Evolutionary conservation across 2,113 vertebrate genomes (phyloP).

Genomic region (Pteronura brasiliensis): DNA sequence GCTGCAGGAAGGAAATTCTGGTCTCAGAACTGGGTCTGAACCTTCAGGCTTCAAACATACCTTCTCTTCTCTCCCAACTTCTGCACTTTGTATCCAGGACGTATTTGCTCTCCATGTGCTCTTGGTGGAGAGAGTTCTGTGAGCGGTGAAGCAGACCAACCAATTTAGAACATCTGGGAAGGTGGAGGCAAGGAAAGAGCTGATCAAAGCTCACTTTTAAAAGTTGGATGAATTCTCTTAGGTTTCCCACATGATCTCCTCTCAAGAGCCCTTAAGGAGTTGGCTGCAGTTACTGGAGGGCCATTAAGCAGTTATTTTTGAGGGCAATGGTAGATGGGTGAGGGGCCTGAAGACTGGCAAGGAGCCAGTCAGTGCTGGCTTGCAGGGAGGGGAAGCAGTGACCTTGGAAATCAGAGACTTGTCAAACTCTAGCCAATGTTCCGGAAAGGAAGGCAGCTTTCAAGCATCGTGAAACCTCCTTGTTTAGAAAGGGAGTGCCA

Average conservation of each 20-base stretch:
- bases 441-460: constrained; percentile 24
- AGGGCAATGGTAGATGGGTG: constrained; percentile 54
- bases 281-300: constrained; percentile 54
- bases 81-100: background rate
- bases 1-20: constrained; percentile 34
- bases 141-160: background rate
- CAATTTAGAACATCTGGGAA: background rate
- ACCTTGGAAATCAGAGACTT: constrained; percentile 65
- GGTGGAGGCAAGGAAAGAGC: background rate
- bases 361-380: constrained; percentile 22
- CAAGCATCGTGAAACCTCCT: background rate
- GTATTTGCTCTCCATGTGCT: background rate
- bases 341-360: constrained; percentile 50
- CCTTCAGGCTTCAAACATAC: constrained; percentile 1
- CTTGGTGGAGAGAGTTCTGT: background rate
- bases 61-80: background rate
- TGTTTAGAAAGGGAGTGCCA: background rate
- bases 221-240: constrained; percentile 52
- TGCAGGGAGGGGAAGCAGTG: constrained; percentile 25
- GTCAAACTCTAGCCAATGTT: constrained; percentile 23
- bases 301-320: constrained; percentile 75
- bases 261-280: constrained; percentile 50
- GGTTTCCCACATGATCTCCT: constrained; percentile 56
- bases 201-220: constrained; percentile 46
- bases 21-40: constrained; percentile 32